Conservation (phyloP, 2,797 vertebrate genomes). For the Sparidentex hasta region DNA sequence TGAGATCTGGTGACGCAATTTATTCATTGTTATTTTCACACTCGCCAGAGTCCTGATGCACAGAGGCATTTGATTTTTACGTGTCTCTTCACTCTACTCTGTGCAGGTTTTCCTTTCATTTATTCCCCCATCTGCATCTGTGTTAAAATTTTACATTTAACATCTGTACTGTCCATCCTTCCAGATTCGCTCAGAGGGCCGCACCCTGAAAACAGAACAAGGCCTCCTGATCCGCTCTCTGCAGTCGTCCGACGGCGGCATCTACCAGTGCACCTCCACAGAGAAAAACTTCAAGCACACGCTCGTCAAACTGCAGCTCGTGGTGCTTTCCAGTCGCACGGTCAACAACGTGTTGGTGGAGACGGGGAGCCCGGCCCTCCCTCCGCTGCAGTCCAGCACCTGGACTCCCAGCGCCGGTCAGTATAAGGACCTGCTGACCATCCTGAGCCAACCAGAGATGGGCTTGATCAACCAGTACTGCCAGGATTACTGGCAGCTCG, state of each 20-base stretch:
- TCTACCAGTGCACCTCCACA: constrained; percentile 97
- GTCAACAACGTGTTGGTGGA: constrained; percentile 91
- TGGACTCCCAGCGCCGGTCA: constrained; percentile 89
- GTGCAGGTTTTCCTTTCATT: too few species aligned
- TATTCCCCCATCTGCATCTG: too few species aligned
- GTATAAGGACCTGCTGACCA: constrained; percentile 97
- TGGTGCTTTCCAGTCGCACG: constrained; percentile 91
- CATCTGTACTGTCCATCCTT: neutral
- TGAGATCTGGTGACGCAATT: too few species aligned
- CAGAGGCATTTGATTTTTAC: too few species aligned
- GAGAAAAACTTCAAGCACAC: constrained; percentile 99
- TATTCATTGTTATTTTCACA: too few species aligned
- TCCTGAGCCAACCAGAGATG: constrained; percentile 97
- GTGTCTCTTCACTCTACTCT: too few species aligned
- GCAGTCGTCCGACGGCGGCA: constrained; percentile 91
- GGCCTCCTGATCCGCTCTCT: constrained; percentile 95
- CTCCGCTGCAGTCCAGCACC: constrained; percentile 84
- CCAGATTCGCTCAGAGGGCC: constrained; percentile 91
- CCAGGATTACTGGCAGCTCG: constrained; percentile 97
- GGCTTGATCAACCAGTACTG: constrained; percentile 99
- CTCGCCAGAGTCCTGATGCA: too few species aligned
- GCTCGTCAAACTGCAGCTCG: constrained; percentile 93
- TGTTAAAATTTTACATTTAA: neutral
- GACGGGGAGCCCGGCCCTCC: constrained; percentile 75
- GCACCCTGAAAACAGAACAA: constrained; percentile 93